Percentiles rank a stretch among this genome's conserved stretches.
Evolutionary conservation across 1,140 invertebrate species (phyloP).

Genomic region (Maconellicoccus hirsutus): DNA sequence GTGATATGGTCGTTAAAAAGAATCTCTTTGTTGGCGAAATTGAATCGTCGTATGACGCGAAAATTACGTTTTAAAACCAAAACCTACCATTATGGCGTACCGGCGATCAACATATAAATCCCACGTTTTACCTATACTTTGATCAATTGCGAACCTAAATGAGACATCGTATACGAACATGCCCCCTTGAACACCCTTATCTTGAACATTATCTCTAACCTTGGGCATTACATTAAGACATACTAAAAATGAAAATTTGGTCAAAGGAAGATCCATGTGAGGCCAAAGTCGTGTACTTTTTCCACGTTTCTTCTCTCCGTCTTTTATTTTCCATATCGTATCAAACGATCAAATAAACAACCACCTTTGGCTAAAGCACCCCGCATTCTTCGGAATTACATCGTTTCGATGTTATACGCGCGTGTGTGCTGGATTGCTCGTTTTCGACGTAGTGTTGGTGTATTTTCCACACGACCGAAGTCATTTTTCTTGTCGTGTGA

Average conservation of each 20-base stretch:
- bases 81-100: background rate
- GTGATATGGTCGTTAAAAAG: slow-evolving; percentile 8
- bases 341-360: background rate
- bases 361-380: too few relatives aligned
- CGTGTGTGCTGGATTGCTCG: too few relatives aligned
- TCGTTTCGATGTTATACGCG: too few relatives aligned
- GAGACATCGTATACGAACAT: background rate
- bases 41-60: background rate
- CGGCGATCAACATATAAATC: background rate
- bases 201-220: background rate
- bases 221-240: background rate
- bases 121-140: too few relatives aligned
- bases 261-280: background rate
- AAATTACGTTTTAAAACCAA: background rate
- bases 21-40: background rate
- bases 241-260: background rate
- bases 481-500: background rate
- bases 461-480: background rate
- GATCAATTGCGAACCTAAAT: too few relatives aligned
- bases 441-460: too few relatives aligned
- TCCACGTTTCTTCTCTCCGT: background rate
- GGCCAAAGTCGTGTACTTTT: background rate
- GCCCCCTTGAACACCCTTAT: background rate
- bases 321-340: background rate
- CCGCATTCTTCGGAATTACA: too few relatives aligned